Conservation (phyloP, 2,888 invertebrate species). For the Lasioglossum leucozonium region DNA sequence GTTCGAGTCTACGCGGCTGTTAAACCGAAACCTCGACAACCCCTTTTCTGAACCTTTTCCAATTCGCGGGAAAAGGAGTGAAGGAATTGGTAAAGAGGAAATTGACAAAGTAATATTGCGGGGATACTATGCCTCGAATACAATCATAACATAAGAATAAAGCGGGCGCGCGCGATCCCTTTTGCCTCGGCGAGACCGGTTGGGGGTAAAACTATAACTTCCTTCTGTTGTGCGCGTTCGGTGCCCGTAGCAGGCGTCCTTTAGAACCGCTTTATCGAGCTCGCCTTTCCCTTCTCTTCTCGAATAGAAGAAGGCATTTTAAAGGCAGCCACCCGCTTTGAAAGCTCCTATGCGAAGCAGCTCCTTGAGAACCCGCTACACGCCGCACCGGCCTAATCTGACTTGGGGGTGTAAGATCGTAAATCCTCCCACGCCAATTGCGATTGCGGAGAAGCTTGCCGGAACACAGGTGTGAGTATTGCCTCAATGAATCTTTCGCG, state of each 20-base stretch:
- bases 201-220: conserved; percentile 65
- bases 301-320: conserved; percentile 52
- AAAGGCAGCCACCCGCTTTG: conserved; percentile 61
- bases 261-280: conserved; percentile 50
- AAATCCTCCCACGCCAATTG: conserved; percentile 72
- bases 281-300: conserved; percentile 23
- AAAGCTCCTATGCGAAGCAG: conserved; percentile 57
- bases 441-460: conserved; percentile 59
- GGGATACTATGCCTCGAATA: not conserved
- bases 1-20: not conserved
- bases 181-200: conserved; percentile 23
- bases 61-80: conserved; percentile 1
- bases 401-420: conserved; percentile 69
- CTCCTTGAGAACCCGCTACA: conserved; percentile 50
- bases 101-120: not conserved
- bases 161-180: not conserved
- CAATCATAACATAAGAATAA: conserved; percentile 7
- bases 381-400: conserved; percentile 68
- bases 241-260: conserved; percentile 27
- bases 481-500: conserved; percentile 72
- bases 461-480: conserved; percentile 70
- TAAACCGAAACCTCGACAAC: not conserved
- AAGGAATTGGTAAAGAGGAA: conserved; percentile 2
- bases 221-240: conserved; percentile 46
- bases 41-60: not conserved